Evolutionary conservation across 2,888 invertebrate species (phyloP), one percentile per base, ranked within the genome.

Genomic region (Hermaeophaga mercurialis): DNA sequence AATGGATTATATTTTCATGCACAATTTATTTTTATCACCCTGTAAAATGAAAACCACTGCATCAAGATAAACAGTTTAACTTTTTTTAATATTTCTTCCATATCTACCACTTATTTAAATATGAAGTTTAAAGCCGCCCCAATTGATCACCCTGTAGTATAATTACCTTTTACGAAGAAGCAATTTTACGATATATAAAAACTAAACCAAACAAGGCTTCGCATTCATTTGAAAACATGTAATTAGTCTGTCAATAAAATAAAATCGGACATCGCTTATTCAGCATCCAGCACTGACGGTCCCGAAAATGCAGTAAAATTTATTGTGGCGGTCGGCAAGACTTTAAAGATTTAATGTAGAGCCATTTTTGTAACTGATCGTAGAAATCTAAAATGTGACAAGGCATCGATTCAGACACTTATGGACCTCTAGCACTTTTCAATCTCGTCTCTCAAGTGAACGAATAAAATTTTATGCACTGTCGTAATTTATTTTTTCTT

Each of bases 401-500:
- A 61, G 39, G 60, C 46, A 44, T 53, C 41, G 46, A 58, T 61
- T 61, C 57, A 60, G 9, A 46, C 34, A 26, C 54, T 26, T 33
- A 38, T 31, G 31, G 9, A 9, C 31, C 3, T n/a, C n/a, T 31
- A 47, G 34, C 52, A 33, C 44, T 52, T 61, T 57, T 60, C 47
- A 33, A 18, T 57, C 45, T 47, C 56, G 39, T 58, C 47, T 54
- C 46, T 48, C 56, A 38, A 61, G 61, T 58, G 46, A 39, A 39
- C 33, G 38, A 56, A 56, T 61, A 49, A 58, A 61, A 61, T 58
- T 61, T 61, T 50, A 61, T 61, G 56, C 53, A 47, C 33, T n/a
- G 15, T 14, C 17, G 7, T 47, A 36, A 47, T 36, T 47, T 47
- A 47, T 48, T 49, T 33, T 44, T 34, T 43, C 18, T 45, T 22